phyloP scores from a whole-genome alignment of 2,797 vertebrate species.

The Semaprochilodus insignis region DNA sequence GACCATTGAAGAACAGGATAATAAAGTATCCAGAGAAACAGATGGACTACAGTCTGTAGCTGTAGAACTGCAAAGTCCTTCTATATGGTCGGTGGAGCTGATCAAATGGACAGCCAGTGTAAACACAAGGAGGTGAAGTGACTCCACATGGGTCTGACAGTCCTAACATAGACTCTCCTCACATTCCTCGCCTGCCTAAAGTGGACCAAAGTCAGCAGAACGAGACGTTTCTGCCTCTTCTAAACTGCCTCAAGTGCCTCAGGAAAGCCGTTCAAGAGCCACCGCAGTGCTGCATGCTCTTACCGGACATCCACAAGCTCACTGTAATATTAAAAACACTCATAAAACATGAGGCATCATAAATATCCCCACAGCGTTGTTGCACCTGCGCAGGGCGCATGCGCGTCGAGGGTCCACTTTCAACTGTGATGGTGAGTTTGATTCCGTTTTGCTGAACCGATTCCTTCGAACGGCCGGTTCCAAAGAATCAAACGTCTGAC shows the following conservation, averaged over 20 bases:
- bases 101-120: too few species aligned
- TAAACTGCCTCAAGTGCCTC: not conserved
- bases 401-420: slow-evolving; percentile 34
- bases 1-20: too few species aligned
- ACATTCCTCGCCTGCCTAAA: slow-evolving; percentile 8
- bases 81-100: too few species aligned
- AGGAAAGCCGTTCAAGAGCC: not conserved
- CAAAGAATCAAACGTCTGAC: too few species aligned
- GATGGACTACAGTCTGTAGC: too few species aligned
- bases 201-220: not conserved
- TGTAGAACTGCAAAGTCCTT: too few species aligned
- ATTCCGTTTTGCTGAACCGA: not conserved
- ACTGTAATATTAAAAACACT: slow-evolving; percentile 20
- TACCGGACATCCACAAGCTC: not conserved
- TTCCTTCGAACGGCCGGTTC: not conserved
- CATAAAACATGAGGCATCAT: not conserved
- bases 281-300: not conserved
- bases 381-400: slow-evolving; percentile 55
- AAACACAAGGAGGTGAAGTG: not conserved
- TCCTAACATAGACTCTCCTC: not conserved
- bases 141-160: not conserved
- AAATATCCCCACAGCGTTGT: slow-evolving; percentile 24
- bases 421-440: not conserved
- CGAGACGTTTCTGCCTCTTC: not conserved
- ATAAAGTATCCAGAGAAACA: too few species aligned